Evolutionary conservation across 2,113 vertebrate genomes (phyloP), one percentile per base, ranked within the genome.

Genomic region (Suricata suricatta): DNA sequence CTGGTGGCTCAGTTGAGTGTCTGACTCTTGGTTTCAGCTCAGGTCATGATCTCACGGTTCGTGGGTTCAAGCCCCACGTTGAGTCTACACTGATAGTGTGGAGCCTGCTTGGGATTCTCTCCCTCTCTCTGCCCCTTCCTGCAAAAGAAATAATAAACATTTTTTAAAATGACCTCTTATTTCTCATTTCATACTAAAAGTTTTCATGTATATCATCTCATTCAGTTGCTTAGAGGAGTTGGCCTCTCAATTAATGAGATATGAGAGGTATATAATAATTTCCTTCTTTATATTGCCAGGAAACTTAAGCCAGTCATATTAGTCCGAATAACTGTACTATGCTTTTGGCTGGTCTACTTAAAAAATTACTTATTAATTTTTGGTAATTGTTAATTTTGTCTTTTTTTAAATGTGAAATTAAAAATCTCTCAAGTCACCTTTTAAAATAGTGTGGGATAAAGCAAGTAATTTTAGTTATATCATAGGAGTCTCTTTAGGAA

Each of bases 181-280:
- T 92, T 97, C 88, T 92, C 47, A 33, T 94, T 92, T 92, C 66
- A 87, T 85, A 35, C 52, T 90, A 33, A 80, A 95, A 90, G 54
- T 63, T 93, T 93, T 88, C 63, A 79, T 63, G 12, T 44, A 31
- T n/a, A 66, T 92, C 71, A 71, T 92, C 84, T 96, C 38, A 88
- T 88, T 81, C 88, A 80, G 79, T 93, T 94, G 63, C 38, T 85
- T 96, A 2, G 3, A 96, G 86, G 69, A 96, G 90, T 71, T 10
- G 16, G 1, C 50, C 54, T 96, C 81, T 93, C 35, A 63, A 68
- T 92, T 94, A 95, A 79, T 88, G 64, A 94, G 72, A 68, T 83
- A 66, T 54, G 66, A 74, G 50, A 77, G 21, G 92, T 93, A 66
- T 44, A 57, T 44, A 68, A 94, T 90, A 87, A 87, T 85, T 93